These are phyloP conservation scores for Sinopyrophorus schimmeli DNA, from an alignment of 2,888 invertebrate genomes.

Conservation along the genomic window DNA sequence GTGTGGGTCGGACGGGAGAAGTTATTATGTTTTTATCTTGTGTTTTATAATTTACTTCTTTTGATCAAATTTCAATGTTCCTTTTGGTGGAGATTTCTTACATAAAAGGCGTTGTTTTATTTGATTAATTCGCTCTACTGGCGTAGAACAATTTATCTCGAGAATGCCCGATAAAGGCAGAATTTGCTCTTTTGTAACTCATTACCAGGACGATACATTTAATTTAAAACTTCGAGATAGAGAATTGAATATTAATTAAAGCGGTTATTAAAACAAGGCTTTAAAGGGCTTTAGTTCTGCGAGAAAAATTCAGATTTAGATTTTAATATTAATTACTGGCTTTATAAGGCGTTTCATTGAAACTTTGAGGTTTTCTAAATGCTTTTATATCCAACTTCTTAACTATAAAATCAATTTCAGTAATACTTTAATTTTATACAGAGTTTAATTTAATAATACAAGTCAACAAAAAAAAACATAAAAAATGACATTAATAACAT, in stretches of 20 bases:
- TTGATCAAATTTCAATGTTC: constrained; percentile 11
- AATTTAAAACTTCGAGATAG: constrained; percentile 42
- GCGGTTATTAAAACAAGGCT: constrained; percentile 35
- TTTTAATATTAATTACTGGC: constrained; percentile 15
- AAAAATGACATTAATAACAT: too few species aligned
- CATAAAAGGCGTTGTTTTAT: constrained; percentile 10
- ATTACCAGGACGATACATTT: constrained; percentile 42
- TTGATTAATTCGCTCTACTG: constrained; percentile 11
- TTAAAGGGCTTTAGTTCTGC: constrained; percentile 15
- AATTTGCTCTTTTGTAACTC: constrained; percentile 35
- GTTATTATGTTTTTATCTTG: too few species aligned
- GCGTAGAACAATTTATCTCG: constrained; percentile 16
- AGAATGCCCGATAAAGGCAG: constrained; percentile 18
- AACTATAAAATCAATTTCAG: too few species aligned
- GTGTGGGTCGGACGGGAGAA: too few species aligned
- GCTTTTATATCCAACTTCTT: too few species aligned
- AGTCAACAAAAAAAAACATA: too few species aligned
- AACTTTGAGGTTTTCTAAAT: background rate
- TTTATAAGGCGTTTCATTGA: background rate
- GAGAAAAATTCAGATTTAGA: constrained; percentile 15
- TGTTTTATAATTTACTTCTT: constrained; percentile 4
- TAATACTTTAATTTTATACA: too few species aligned
- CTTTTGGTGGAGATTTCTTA: constrained; percentile 1
- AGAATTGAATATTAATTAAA: constrained; percentile 46
- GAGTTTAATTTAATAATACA: too few species aligned